phyloP scores from a whole-genome alignment of 1,140 invertebrate genomes.

The Ericerus pela region DNA sequence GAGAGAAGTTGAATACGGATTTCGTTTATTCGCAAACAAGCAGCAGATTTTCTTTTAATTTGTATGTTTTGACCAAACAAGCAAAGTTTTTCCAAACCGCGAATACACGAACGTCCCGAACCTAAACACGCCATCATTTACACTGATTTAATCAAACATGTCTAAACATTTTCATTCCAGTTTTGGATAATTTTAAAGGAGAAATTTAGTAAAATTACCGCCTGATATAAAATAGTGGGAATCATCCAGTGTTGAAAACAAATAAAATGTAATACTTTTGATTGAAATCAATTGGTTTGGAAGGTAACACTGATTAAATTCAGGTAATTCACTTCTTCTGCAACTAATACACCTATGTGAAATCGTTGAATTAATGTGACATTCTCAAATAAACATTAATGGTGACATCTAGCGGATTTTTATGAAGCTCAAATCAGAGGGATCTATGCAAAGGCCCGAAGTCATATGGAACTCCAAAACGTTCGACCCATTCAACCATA shows the following conservation, averaged over 20 bases:
- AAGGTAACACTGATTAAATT: too few species aligned
- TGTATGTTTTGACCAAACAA: neutral
- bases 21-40: neutral
- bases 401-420: too few species aligned
- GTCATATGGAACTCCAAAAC: neutral
- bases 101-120: slow-evolving; percentile 10
- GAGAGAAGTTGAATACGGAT: slow-evolving; percentile 4
- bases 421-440: too few species aligned
- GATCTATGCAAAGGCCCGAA: neutral
- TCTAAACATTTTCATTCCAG: slow-evolving; percentile 5
- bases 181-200: slow-evolving; percentile 2
- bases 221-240: slow-evolving; percentile 2
- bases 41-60: slow-evolving; percentile 2
- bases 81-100: slow-evolving; percentile 6
- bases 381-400: too few species aligned
- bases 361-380: too few species aligned
- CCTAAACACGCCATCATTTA: slow-evolving; percentile 11
- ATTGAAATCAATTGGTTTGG: neutral
- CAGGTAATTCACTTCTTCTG: too few species aligned
- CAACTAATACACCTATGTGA: too few species aligned
- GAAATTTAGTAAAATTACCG: neutral
- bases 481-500: too few species aligned
- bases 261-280: neutral
- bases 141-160: slow-evolving; percentile 10
- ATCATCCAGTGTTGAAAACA: neutral